Evolutionary conservation across 1,140 invertebrate species (phyloP), one percentile per base, ranked within the genome.

Genomic region (Daktulosphaira vitifoliae): DNA sequence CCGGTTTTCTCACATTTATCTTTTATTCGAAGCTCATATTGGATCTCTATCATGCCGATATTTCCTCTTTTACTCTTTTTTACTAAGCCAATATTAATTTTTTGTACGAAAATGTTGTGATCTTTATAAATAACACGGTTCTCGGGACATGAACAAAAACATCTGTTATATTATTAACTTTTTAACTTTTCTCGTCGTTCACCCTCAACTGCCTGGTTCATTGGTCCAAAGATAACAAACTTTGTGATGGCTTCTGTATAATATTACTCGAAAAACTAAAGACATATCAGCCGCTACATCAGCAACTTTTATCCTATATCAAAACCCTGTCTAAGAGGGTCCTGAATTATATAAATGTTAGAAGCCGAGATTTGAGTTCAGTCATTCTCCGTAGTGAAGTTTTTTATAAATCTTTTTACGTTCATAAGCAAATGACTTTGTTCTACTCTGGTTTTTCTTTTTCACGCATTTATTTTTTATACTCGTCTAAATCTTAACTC

Each of bases 151-250:
- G 13, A 33, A 46, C 25, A 33, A 48, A 25, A 62, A 62, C 56
- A 62, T 62, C 56, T 48, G 56, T 62, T 62, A 46, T 62, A 62
- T n/a, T n/a, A n/a, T 48, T 62, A 62, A 62, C 56, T 62, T 62
- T 62, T 62, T 48, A 62, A 62, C 56, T 62, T 62, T 62, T 25
- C 54, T 23, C 54, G 22, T 3, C 53, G 22, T 26, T 44, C 26
- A 15, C 22, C 23, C 33, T 2, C 23, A 18, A 23, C 26, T 9
- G 22, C 39, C 11, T 42, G 38, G 53, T 25, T 5, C n/a, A n/a
- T n/a, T n/a, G n/a, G n/a, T 33, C 25, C 16, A 62, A 29, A 62
- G 56, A 62, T 62, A 62, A 46, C 56, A 62, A 62, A 62, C 42
- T 62, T 62, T 23, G 6, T 16, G 25, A 44, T 33, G 38, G 13